These are phyloP conservation scores for Aegithalos caudatus DNA, from an alignment of 2,113 vertebrate genomes.

Conservation along the genomic window DNA sequence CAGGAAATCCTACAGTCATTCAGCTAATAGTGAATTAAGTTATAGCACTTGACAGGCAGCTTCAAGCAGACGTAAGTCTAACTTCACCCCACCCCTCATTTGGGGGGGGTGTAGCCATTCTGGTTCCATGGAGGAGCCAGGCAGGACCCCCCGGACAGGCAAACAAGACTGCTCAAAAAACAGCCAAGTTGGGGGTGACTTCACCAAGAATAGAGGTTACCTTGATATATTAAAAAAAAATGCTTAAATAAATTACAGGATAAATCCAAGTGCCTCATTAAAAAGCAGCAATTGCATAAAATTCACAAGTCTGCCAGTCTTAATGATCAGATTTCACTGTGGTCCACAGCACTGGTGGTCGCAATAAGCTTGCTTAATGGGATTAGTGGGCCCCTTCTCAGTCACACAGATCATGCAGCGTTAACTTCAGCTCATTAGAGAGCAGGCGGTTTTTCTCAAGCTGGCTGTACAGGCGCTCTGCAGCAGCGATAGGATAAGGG, in stretches of 20 bases:
- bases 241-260: background rate
- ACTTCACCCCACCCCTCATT: background rate
- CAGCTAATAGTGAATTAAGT: background rate
- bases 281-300: slow-evolving; percentile 29
- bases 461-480: slow-evolving; percentile 78
- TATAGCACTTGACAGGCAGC: background rate
- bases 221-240: background rate
- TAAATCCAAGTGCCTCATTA: background rate
- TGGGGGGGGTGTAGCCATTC: background rate
- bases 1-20: slow-evolving; percentile 24
- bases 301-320: background rate
- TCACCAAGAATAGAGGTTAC: background rate
- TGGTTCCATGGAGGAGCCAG: background rate
- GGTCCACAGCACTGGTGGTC: slow-evolving; percentile 55
- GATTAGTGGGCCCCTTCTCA: slow-evolving; percentile 69
- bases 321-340: slow-evolving; percentile 33
- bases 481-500: slow-evolving; percentile 20
- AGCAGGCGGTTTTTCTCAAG: slow-evolving; percentile 79
- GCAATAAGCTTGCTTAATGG: slow-evolving; percentile 37
- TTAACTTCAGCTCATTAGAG: slow-evolving; percentile 79
- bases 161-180: background rate
- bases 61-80: background rate
- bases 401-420: slow-evolving; percentile 81
- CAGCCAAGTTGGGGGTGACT: background rate
- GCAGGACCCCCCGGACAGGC: background rate